Base-by-base conservation (phyloP, 2,113 vertebrate genomes). In the Dipodomys merriami region DNA sequence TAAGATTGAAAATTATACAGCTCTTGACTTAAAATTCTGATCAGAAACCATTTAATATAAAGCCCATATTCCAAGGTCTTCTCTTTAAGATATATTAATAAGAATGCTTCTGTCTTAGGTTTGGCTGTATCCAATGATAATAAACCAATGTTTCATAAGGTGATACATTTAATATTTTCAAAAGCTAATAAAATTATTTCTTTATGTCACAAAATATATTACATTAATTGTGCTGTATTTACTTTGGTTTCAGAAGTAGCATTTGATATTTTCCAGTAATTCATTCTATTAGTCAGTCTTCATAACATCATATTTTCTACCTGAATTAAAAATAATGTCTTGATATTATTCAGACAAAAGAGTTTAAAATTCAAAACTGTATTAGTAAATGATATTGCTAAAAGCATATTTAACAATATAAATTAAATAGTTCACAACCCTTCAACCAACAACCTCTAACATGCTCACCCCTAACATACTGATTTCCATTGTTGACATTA, bases 31-130 rank as follows among this genome's bases (percentile, higher is more conserved):
- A 8, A 13, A 88, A 91, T 82, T 7, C 12, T 85, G 6, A 33
- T 71, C 77, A n/a, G 33, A 87, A 86, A n/a, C 87, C 23, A 87
- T 27, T 90, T 83, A 77, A n/a, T 84, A 30, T 30, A 87, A 64
- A 2, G 13, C 16, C 35, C 8, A 27, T n/a, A 2, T 74, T 64
- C 79, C 33, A 81, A 83, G 91, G 29, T 57, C 23, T 18, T 22
- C 23, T 20, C 20, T 46, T 74, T 44, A 71, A 88, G 11, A n/a
- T 46, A 46, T 62, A 35, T 68, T n/a, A 82, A 85, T 22, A 77
- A 33, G 46, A 69, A 64, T 18, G 35, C 6, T 68, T 84, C 30
- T 39, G 33, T 87, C 30, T 64, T 90, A 44, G 81, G 1, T 67
- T 76, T 78, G 16, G 25, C 18, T 89, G 29, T 20, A 53, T 30